These are phyloP conservation scores for Apis cerana DNA, from an alignment of 1,140 invertebrate species.

Conservation along the genomic window DNA sequence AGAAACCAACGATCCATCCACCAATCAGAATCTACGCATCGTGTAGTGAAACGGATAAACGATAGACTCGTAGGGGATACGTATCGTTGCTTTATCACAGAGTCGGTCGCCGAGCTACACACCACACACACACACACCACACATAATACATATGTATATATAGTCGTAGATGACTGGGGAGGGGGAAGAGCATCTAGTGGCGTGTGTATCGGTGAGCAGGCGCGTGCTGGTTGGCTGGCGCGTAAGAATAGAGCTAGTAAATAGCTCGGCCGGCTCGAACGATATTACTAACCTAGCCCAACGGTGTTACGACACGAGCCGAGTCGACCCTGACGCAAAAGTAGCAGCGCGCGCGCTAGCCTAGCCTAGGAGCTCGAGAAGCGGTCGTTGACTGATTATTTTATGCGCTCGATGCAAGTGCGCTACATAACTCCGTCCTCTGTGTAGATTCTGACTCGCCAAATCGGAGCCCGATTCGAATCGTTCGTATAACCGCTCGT, in stretches of 20 bases:
- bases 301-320: slow-evolving; percentile 64
- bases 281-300: slow-evolving; percentile 75
- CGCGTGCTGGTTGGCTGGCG: slow-evolving; percentile 51
- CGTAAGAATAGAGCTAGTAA: slow-evolving; percentile 69
- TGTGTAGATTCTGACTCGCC: not conserved
- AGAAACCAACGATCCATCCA: not conserved
- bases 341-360: slow-evolving; percentile 50
- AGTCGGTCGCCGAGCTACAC: not conserved
- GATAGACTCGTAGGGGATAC: not conserved
- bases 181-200: not conserved
- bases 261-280: slow-evolving; percentile 53
- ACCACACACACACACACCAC: no score
- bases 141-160: not conserved
- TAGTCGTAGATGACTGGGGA: not conserved
- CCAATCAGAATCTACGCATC: not conserved
- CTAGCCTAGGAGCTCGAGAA: slow-evolving; percentile 53
- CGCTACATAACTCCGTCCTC: slow-evolving; percentile 30
- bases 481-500: not conserved
- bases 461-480: not conserved
- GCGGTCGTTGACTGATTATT: slow-evolving; percentile 78
- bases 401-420: slow-evolving; percentile 68
- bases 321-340: slow-evolving; percentile 76
- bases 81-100: slow-evolving; percentile 10
- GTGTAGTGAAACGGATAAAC: not conserved
- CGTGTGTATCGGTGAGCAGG: not conserved